Conservation (phyloP, 2,113 vertebrate species). For the Craseonycteris thonglongyai region DNA sequence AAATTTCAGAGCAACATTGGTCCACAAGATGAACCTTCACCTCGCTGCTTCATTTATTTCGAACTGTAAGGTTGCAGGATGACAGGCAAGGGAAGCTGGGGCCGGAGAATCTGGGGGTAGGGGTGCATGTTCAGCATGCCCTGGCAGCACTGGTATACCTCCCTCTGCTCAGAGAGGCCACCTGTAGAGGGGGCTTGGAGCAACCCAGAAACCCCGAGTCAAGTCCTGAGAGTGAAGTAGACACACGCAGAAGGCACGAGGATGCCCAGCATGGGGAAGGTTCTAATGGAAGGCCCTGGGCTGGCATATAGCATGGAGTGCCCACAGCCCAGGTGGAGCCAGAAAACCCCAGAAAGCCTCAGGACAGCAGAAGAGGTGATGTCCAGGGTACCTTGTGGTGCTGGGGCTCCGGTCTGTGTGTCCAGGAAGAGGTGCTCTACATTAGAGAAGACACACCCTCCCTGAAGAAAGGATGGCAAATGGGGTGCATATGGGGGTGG, state of each 20-base stretch:
- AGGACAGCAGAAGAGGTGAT: not conserved
- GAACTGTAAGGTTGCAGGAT: not conserved
- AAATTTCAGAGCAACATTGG: not conserved
- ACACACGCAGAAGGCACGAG: not conserved
- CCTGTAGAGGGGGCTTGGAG: not conserved
- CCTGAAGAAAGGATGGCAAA: not conserved
- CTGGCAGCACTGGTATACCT: rapidly evolving
- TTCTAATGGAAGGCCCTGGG: rapidly evolving
- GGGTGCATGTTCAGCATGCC: rapidly evolving
- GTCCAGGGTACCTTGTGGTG: not conserved
- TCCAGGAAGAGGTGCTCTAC: rapidly evolving
- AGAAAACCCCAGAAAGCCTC: not conserved
- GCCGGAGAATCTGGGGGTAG: rapidly evolving
- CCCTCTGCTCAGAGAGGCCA: too few relatives aligned
- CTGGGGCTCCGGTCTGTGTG: not conserved
- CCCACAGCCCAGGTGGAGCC: not conserved
- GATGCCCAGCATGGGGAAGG: too few relatives aligned
- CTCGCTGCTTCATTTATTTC: rapidly evolving
- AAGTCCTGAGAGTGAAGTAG: not conserved
- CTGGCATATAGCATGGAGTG: not conserved
- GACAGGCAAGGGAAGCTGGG: not conserved
- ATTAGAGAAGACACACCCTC: not conserved
- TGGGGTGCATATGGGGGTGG: rapidly evolving
- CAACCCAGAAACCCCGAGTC: not conserved
- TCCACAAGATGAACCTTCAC: not conserved